These are phyloP conservation scores for Ancistrus triradiatus DNA, from an alignment of 2,113 vertebrate species.

Conservation along the genomic window DNA sequence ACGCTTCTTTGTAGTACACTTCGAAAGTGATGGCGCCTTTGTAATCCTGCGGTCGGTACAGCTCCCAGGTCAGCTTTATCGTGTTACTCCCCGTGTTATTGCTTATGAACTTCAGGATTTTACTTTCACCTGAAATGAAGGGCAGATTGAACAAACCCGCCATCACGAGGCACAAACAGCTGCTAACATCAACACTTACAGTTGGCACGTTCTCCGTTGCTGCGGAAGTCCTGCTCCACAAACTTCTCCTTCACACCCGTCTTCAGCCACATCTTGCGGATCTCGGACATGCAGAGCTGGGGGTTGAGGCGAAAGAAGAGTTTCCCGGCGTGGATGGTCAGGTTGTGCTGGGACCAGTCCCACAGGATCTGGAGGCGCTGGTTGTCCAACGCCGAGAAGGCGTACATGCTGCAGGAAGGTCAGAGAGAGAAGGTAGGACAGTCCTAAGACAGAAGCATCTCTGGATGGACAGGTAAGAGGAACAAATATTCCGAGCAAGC, in stretches of 20 bases:
- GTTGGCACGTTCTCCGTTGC: slow-evolving; percentile 90
- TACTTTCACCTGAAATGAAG: slow-evolving; percentile 76
- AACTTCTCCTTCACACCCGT: slow-evolving; percentile 82
- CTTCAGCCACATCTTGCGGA: slow-evolving; percentile 91
- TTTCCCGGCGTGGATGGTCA: slow-evolving; percentile 87
- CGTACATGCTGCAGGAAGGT: slow-evolving; percentile 83
- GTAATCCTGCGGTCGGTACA: slow-evolving; percentile 87
- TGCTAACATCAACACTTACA: slow-evolving; percentile 72
- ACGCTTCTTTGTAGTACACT: slow-evolving; percentile 98
- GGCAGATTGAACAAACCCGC: not conserved
- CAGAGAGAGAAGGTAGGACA: no score
- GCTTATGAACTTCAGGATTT: slow-evolving; percentile 82
- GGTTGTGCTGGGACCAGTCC: slow-evolving; percentile 96
- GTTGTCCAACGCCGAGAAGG: slow-evolving; percentile 92
- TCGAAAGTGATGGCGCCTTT: slow-evolving; percentile 95
- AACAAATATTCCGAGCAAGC: no score
- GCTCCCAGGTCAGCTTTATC: slow-evolving; percentile 87
- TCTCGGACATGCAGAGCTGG: slow-evolving; percentile 91
- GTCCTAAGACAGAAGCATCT: no score
- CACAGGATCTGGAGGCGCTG: slow-evolving; percentile 94
- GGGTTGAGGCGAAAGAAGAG: slow-evolving; percentile 91
- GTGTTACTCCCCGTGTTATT: slow-evolving; percentile 84
- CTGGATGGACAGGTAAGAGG: no score
- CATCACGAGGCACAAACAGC: not conserved
- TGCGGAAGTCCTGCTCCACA: slow-evolving; percentile 80